Base-by-base conservation (phyloP, 2,113 vertebrate genomes). In the Stigmatopora nigra region DNA sequence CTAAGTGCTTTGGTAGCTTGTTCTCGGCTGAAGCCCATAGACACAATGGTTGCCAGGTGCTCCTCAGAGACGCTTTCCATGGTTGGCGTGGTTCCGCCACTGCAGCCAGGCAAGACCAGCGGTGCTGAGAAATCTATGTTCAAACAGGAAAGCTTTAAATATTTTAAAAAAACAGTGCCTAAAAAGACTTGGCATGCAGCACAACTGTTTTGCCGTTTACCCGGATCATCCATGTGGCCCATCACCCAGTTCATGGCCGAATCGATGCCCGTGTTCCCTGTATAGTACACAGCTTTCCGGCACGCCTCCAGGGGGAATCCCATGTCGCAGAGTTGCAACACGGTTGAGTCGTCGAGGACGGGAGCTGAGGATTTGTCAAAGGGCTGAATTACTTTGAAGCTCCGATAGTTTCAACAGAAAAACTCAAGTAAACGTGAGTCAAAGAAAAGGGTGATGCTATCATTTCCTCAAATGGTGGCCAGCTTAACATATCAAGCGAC, bases 171-270 rank as follows among this genome's bases (percentile, higher is more conserved):
- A 74, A 55, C 65, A 3, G 49, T 11, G 6, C 36, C 19, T 46
- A 52, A 16, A 48, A 4, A 36, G 13, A 31, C 41, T 2, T 3
- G 11, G 51, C 14, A 13, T 16, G 6, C 56, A 61, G 7, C 6
- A 41, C 51, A 25, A 9, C 49, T 7, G 66, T 64, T 72, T 63
- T 35, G 58, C 70, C 5, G 38, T 41, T 41, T 91, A 99, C 97
- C 97, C 90, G 97, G 92, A 87, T 99, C 97, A 0, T 99, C 95
- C 93, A 98, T 98, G 71, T 99, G 97, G 1, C 94, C 90, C 95
- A 99, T 99, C 78, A 95, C 93, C 97, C 96, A 99, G 79, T 95
- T 98, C 95, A 98, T 98, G 86, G 96, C 95, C 0, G 94, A 91
- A 73, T 98, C 97, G 0, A 93, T 95, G 65, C 97, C 97, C 2